Evolutionary conservation across 2,888 invertebrate species (phyloP).

Genomic region (Mythimna pallens): DNA sequence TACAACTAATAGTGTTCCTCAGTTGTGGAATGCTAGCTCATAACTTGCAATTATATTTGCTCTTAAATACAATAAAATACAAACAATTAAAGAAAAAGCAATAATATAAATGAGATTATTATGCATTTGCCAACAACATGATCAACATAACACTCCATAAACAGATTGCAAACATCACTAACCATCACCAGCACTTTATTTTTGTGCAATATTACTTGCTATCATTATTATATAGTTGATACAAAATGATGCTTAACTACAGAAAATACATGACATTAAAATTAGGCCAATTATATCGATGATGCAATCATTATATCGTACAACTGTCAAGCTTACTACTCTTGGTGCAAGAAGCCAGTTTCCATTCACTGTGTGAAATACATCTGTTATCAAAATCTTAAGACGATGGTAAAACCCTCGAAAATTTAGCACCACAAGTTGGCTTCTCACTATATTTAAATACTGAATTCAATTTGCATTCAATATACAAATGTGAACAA

Average conservation of each 20-base stretch:
- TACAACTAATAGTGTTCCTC: slow-evolving; percentile 20
- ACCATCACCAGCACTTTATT: slow-evolving; percentile 60
- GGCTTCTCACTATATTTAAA: slow-evolving; percentile 85
- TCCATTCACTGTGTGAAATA: slow-evolving; percentile 75
- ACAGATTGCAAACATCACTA: slow-evolving; percentile 64
- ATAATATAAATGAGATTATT: slow-evolving; percentile 53
- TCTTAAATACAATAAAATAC: slow-evolving; percentile 58
- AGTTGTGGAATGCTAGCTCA: slow-evolving; percentile 63
- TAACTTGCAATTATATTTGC: slow-evolving; percentile 57
- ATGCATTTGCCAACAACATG: slow-evolving; percentile 57
- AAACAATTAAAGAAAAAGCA: slow-evolving; percentile 49
- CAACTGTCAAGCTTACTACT: slow-evolving; percentile 52
- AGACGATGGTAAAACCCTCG: slow-evolving; percentile 86
- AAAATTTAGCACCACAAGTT: slow-evolving; percentile 90
- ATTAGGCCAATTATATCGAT: slow-evolving; percentile 74
- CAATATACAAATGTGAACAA: slow-evolving; percentile 49
- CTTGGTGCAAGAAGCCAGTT: slow-evolving; percentile 79
- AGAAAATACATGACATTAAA: slow-evolving; percentile 59
- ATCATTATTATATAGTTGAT: slow-evolving; percentile 54
- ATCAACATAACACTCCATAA: slow-evolving; percentile 42
- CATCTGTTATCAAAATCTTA: slow-evolving; percentile 85
- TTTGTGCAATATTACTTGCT: slow-evolving; percentile 75
- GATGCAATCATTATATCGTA: slow-evolving; percentile 53
- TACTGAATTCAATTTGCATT: slow-evolving; percentile 71
- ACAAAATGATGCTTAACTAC: slow-evolving; percentile 57